Percentiles rank a stretch among this genome's conserved stretches.
Conservation (phyloP, 2,888 invertebrate species). For the Cephus sareptanus region DNA sequence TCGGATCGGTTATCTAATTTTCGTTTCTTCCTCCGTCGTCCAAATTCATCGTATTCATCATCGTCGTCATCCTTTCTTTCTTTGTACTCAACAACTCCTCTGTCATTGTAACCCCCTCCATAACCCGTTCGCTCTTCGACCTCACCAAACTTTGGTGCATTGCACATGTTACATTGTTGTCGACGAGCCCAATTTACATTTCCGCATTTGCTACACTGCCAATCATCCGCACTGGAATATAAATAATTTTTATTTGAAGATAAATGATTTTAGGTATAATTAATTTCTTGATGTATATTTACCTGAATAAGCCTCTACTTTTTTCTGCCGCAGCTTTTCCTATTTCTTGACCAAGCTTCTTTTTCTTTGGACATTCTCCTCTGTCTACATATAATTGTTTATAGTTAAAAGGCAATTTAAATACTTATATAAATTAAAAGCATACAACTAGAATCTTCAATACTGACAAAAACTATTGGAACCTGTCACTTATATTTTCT, state of each 20-base stretch:
- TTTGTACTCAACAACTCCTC: constrained; percentile 96
- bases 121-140: constrained; percentile 86
- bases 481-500: neutral
- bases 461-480: neutral
- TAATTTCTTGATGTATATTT: constrained; percentile 17
- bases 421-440: neutral
- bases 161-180: constrained; percentile 97
- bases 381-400: constrained; percentile 55
- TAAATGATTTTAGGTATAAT: neutral
- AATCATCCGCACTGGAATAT: constrained; percentile 93
- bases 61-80: constrained; percentile 86
- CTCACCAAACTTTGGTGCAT: constrained; percentile 97
- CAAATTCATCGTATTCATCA: constrained; percentile 97
- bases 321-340: constrained; percentile 99
- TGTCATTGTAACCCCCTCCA: constrained; percentile 94
- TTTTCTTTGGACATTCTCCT: constrained; percentile 72
- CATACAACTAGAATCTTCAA: neutral
- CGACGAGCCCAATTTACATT: constrained; percentile 99
- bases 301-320: constrained; percentile 86
- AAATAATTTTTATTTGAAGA: constrained; percentile 3
- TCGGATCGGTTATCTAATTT: constrained; percentile 67
- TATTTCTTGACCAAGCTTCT: constrained; percentile 94
- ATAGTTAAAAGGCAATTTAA: neutral
- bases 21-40: constrained; percentile 72
- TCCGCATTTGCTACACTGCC: constrained; percentile 99